Base-by-base conservation (phyloP, 2,113 vertebrate genomes). In the Percina caprodes region DNA sequence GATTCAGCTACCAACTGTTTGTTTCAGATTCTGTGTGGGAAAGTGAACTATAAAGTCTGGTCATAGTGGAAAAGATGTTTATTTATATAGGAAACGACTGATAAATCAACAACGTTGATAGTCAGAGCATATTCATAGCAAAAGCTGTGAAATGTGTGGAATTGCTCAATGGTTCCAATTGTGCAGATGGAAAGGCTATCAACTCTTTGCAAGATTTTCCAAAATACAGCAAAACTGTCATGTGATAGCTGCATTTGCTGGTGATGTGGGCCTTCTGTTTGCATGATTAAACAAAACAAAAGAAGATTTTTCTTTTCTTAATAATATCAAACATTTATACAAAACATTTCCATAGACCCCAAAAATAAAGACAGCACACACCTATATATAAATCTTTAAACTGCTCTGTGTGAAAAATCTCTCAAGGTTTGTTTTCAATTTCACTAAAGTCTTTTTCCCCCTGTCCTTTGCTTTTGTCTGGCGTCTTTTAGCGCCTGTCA, bases 401-500 rank as follows among this genome's bases (percentile, higher is more conserved):
- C 10, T 21, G 21, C 24, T 48, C 70, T 59, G 15, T 18, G 30
- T 68, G 7, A 77, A 71, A 12, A 26, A 35, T 60, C 59, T 82
- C 42, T 80, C 24, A 19, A 49, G n/a, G 30, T 71, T 86, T 71
- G 23, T 85, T 88, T 86, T 75, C 45, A 52, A 60, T 80, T 84
- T 68, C 60, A 61, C 46, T 69, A 35, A 2, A n/a, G 2, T 39
- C 0, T 59, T 55, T 12, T 24, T 16, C 21, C 14, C 9, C 33
- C 21, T 1, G 4, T 21, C 46, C 3, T 77, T 35, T 55, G 61
- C 60, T 75, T 35, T 60, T 15, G 70, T 65, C 77, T 73, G 61
- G 69, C 58, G 0, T 82, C 60, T 77, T 48, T 49, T 16, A 84
- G 77, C 74, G 79, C 83, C 79, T 84, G 85, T 86, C 81, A 88